Percentiles rank a stretch among this genome's conserved stretches.
These are phyloP conservation scores for Sialis lutaria DNA, from an alignment of 2,888 invertebrate species.

Conservation along the genomic window DNA sequence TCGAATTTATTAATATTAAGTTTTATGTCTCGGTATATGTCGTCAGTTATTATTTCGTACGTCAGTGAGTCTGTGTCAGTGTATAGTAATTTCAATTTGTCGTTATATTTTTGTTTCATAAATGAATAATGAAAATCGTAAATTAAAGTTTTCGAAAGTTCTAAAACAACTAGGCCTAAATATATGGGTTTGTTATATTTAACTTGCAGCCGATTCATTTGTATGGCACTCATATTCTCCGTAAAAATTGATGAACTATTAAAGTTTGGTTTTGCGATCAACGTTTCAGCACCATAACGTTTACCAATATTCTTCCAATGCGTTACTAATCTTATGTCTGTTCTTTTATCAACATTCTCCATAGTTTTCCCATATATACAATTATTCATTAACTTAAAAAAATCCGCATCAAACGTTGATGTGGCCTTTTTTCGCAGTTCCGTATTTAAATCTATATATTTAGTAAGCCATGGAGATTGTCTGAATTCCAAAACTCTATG, in stretches of 20 bases:
- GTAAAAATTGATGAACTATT: slow-evolving; percentile 16
- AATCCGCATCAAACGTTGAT: slow-evolving; percentile 9
- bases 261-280: slow-evolving; percentile 18
- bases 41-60: slow-evolving; percentile 15
- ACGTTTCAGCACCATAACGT: slow-evolving; percentile 16
- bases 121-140: slow-evolving; percentile 21
- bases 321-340: slow-evolving; percentile 17
- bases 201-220: slow-evolving; percentile 14
- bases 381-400: slow-evolving; percentile 22
- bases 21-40: slow-evolving; percentile 18
- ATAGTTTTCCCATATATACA: slow-evolving; percentile 19
- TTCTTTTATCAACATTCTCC: slow-evolving; percentile 22
- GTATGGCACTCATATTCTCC: slow-evolving; percentile 19
- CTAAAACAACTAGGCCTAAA: slow-evolving; percentile 20
- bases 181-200: slow-evolving; percentile 21
- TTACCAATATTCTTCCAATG: slow-evolving; percentile 11
- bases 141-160: slow-evolving; percentile 21
- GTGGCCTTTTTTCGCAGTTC: slow-evolving; percentile 13
- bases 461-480: slow-evolving; percentile 19
- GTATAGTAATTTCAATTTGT: slow-evolving; percentile 13
- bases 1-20: slow-evolving; percentile 16
- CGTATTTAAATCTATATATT: slow-evolving; percentile 22
- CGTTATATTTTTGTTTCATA: slow-evolving; percentile 14
- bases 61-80: slow-evolving; percentile 17
- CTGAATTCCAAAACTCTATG: slow-evolving; percentile 19